Percentiles rank a stretch among this genome's conserved stretches.
Conservation (phyloP, 2,888 invertebrate species). For the Beris morrisii region DNA sequence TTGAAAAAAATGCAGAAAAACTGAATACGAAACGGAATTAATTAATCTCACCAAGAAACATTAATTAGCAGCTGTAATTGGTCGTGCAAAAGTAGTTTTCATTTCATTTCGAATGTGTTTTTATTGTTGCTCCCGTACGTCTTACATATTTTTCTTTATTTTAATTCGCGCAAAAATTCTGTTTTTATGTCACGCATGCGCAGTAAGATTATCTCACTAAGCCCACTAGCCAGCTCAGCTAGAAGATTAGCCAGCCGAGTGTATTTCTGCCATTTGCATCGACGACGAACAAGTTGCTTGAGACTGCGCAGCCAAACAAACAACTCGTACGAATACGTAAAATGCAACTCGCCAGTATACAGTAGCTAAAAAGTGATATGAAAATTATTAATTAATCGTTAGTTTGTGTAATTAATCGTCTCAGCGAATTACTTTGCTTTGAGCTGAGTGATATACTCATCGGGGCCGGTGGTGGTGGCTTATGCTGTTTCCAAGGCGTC, state of each 20-base stretch:
- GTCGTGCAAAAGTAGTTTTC: constrained; percentile 41
- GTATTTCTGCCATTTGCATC: background rate
- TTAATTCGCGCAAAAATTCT: constrained; percentile 12
- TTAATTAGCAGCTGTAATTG: constrained; percentile 47
- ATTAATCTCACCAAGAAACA: constrained; percentile 45
- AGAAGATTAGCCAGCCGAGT: background rate
- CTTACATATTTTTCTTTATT: constrained; percentile 12
- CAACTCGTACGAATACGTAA: background rate
- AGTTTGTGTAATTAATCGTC: constrained; percentile 41
- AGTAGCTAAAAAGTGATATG: constrained; percentile 33
- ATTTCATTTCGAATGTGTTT: constrained; percentile 30
- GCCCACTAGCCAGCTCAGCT: background rate
- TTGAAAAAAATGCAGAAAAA: constrained; percentile 22
- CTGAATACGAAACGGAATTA: constrained; percentile 40
- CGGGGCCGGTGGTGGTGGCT: too few relatives aligned
- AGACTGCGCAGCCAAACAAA: background rate
- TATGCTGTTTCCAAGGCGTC: too few relatives aligned
- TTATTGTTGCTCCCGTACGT: background rate
- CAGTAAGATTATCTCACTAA: constrained; percentile 23
- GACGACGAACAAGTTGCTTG: background rate
- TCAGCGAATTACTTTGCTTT: constrained; percentile 24
- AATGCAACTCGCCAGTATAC: background rate
- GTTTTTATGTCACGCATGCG: constrained; percentile 37
- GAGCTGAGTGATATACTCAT: too few relatives aligned
- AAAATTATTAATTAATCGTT: constrained; percentile 41